phyloP scores from a whole-genome alignment of 2,797 vertebrate species.

The Heteromormyrus szaboi region DNA sequence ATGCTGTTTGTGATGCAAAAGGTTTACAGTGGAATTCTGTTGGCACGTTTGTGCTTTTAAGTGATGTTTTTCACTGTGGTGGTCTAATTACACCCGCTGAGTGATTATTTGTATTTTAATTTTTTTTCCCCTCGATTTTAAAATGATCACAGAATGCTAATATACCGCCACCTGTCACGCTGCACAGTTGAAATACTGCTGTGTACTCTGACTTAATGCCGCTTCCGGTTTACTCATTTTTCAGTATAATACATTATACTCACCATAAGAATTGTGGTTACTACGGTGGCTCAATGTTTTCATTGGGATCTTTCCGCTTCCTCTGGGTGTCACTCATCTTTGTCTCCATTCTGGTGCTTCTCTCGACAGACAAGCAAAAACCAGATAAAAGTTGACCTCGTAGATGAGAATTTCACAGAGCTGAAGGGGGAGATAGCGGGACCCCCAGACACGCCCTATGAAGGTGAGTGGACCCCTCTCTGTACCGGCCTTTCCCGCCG shows the following conservation, averaged over 20 bases:
- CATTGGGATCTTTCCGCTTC: background rate
- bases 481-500: background rate
- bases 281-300: background rate
- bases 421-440: slow-evolving; percentile 85
- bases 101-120: background rate
- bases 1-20: background rate
- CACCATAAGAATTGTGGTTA: background rate
- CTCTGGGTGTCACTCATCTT: background rate
- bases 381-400: slow-evolving; percentile 88
- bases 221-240: background rate
- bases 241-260: background rate
- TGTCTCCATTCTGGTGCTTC: background rate
- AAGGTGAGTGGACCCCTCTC: slow-evolving; percentile 64
- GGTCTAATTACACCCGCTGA: background rate
- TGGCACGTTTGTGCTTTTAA: background rate
- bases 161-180: background rate
- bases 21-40: background rate
- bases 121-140: background rate
- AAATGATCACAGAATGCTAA: slow-evolving; percentile 1
- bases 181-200: background rate
- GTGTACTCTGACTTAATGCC: background rate
- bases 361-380: slow-evolving; percentile 81
- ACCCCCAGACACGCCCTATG: slow-evolving; percentile 83
- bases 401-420: slow-evolving; percentile 89
- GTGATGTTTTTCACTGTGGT: background rate